Conservation (phyloP, 2,797 vertebrate species). For the Pipistrellus nathusii region DNA sequence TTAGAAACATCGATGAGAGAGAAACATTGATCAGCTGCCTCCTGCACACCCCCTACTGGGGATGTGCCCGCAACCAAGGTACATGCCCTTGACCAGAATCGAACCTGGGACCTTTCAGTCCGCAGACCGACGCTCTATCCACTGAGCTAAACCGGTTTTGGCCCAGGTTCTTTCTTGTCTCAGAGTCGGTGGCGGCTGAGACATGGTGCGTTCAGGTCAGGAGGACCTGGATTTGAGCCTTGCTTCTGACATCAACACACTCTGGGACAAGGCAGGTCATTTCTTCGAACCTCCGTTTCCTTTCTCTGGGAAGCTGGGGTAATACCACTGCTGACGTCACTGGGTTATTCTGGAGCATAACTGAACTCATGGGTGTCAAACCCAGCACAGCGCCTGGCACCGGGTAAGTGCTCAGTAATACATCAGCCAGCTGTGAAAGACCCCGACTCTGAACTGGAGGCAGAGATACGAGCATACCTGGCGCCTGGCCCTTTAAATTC, state of each 20-base stretch:
- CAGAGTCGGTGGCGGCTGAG: neutral
- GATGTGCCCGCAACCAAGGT: too few relatives aligned
- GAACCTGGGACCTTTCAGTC: too few relatives aligned
- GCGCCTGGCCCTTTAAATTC: neutral
- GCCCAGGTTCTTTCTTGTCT: neutral
- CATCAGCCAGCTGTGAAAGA: neutral
- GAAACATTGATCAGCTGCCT: too few relatives aligned
- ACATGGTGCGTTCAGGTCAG: neutral
- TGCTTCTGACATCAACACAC: neutral
- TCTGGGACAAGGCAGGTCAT: neutral
- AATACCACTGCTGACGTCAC: rapidly evolving
- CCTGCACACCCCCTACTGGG: too few relatives aligned
- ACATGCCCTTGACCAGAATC: too few relatives aligned
- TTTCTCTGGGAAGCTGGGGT: neutral
- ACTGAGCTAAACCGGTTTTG: too few relatives aligned
- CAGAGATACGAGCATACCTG: rapidly evolving
- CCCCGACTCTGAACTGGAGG: neutral
- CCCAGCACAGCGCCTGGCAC: rapidly evolving
- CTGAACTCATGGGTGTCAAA: neutral
- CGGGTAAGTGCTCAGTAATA: rapidly evolving
- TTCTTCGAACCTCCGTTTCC: neutral
- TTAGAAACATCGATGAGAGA: too few relatives aligned
- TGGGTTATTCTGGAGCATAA: neutral
- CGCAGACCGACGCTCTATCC: too few relatives aligned
- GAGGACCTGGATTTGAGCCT: neutral